Base-by-base conservation (phyloP, 2,113 vertebrate genomes). In the Notarius quadriscutis region DNA sequence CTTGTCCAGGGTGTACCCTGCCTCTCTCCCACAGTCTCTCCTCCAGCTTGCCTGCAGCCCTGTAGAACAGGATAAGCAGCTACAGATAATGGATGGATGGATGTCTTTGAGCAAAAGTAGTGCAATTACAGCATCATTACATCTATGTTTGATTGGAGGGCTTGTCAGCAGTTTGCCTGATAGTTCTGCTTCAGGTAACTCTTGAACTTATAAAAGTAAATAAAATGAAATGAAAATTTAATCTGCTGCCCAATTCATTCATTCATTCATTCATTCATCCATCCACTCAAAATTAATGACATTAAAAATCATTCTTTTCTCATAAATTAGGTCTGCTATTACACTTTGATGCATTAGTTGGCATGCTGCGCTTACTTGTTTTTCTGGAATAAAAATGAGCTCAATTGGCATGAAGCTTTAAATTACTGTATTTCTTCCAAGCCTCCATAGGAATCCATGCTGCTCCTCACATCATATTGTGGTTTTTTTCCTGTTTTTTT, bases 261-360 rank as follows among this genome's bases (percentile, higher is more conserved):
- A 11, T n/a, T 5, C 7, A 10, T 74, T 25, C 9, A 50, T 50
- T 18, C 8, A 34, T 51, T 2, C 10, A 10, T 57, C 55, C 12
- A 57, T 57, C 55, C 17, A 17, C 0, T 82, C 27, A 51, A 86
- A 86, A 81, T 69, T 25, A 86, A 81, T 81, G 12, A 63, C 71
- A 84, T 41, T 41, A 41, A 41, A 7, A 57, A 87, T 60, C 81
- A 50, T 57, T 67, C 58, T 81, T 86, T 65, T 74, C 84, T 81
- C 81, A 84, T 81, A 81, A 89, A 87, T 67, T 60, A 71, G 63
- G 25, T 17, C 57, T 86, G 62, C 81, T 65, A 84, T 87, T 53
- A 72, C 71, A 67, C 63, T 89, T 78, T 86, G 86, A 88, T 84
- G 86, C 81, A 83, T 88, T 82, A 89, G 69, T 88, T 88, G 82